Percentiles rank a stretch among this genome's conserved stretches.
Evolutionary conservation across 2,113 vertebrate species (phyloP).

Genomic region (Sinocyclocheilus anophthalmus): DNA sequence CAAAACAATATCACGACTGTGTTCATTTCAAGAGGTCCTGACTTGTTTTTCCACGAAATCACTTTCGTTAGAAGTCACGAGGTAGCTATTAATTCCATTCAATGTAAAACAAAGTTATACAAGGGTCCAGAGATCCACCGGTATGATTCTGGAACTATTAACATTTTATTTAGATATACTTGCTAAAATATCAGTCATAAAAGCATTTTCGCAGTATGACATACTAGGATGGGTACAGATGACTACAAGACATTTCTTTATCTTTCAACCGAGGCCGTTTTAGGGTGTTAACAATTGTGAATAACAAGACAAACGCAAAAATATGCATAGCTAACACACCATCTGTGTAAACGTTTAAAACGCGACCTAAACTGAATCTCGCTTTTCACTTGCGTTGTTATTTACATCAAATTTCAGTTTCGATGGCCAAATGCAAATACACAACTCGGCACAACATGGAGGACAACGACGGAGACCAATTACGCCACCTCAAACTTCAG

Average conservation of each 20-base stretch:
- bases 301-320: neutral
- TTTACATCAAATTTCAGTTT: conserved; percentile 26
- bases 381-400: neutral
- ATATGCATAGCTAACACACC: neutral
- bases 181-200: neutral
- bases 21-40: neutral
- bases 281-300: conserved; percentile 30
- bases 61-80: neutral
- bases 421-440: conserved; percentile 50
- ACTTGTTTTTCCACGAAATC: neutral
- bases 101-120: neutral
- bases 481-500: neutral
- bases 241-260: conserved; percentile 17
- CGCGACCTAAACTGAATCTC: neutral
- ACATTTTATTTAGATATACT: neutral
- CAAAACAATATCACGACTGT: neutral
- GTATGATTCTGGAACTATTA: neutral
- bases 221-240: neutral
- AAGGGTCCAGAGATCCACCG: neutral
- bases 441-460: conserved; percentile 83
- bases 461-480: conserved; percentile 71
- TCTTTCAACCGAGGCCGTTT: conserved; percentile 7
- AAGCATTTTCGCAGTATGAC: neutral
- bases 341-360: conserved; percentile 14
- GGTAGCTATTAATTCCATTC: neutral